Base-by-base conservation (phyloP, 2,113 vertebrate genomes). In the Peromyscus leucopus region DNA sequence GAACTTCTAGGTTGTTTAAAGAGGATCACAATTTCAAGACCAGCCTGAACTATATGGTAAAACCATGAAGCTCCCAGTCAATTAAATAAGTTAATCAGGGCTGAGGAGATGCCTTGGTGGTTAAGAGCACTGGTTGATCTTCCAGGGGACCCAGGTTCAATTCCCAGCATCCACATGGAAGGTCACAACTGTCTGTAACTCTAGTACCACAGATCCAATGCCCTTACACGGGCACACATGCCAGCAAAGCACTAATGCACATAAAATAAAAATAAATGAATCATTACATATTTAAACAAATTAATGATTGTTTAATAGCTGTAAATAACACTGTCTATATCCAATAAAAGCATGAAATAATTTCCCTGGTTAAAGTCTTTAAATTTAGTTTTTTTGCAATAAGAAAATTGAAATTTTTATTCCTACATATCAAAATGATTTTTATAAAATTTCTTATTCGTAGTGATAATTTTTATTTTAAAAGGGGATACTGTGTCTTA, bases 381-480 rank as follows among this genome's bases (percentile, higher is more conserved):
- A 89, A 88, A 74, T 96, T 78, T 75, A 97, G 2, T 59, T 82
- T 51, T 87, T 87, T 87, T 69, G n/a, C 46, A 48, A 51, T 87
- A 71, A 69, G 84, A 86, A 21, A 33, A 67, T 67, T 87, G 46
- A 87, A 48, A 67, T 7, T 16, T 71, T 51, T 87, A 36, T 36
- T 36, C 33, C 90, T 86, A 92, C 63, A 39, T 90, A 31, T 94
- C 86, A 91, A 91, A 97, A 92, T 97, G 89, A 82, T 72, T 88
- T 72, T 88, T 55, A 51, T 78, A 95, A 97, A 96, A 85, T 19
- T 63, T 79, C 69, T 89, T 91, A 74, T 72, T 87, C 94, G 24
- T 74, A 93, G 10, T 75, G 42, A 92, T 26, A 59, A 12, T 95
- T 91, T 85, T 72, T 39, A 69, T 89, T 86, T 42, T 74, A 39